Evolutionary conservation across 2,797 vertebrate species (phyloP).

Genomic region (Myioborus miniatus): DNA sequence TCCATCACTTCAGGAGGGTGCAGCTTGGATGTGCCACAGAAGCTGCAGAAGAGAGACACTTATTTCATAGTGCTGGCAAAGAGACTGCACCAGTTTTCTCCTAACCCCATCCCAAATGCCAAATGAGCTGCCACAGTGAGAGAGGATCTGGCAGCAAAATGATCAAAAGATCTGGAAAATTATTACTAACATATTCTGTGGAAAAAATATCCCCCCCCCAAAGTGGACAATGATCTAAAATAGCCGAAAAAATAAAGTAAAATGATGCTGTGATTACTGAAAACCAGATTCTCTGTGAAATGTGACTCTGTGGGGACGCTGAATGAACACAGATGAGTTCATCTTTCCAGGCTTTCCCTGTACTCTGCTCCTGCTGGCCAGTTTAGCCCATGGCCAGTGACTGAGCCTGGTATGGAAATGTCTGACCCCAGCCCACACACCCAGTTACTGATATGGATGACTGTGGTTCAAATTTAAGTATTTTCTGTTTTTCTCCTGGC

Average conservation of each 20-base stretch:
- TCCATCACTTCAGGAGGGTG: slow-evolving; percentile 44
- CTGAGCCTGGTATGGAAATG: not conserved
- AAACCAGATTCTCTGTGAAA: not conserved
- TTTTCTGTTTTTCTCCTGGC: not conserved
- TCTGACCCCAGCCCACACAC: not conserved
- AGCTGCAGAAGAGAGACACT: slow-evolving; percentile 7
- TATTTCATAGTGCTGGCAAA: not conserved
- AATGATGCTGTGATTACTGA: not conserved
- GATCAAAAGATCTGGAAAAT: slow-evolving; percentile 36
- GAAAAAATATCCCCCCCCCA: not conserved
- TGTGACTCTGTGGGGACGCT: not conserved
- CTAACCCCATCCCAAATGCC: slow-evolving; percentile 37
- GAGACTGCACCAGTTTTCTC: slow-evolving; percentile 18
- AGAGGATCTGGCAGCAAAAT: not conserved
- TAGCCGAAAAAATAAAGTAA: not conserved
- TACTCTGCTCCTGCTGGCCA: not conserved
- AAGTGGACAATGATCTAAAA: not conserved
- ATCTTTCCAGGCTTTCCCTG: not conserved
- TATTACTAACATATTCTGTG: not conserved
- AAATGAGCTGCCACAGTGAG: not conserved
- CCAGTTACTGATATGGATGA: fast-evolving
- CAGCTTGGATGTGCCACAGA: not conserved
- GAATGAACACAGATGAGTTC: not conserved
- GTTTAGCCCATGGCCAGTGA: not conserved
- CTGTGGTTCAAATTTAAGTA: not conserved